A percentile compares a stretch with the other conserved stretches of the same genome.
Evolutionary conservation across 2,888 invertebrate genomes (phyloP).

Genomic region (Euphydryas editha): DNA sequence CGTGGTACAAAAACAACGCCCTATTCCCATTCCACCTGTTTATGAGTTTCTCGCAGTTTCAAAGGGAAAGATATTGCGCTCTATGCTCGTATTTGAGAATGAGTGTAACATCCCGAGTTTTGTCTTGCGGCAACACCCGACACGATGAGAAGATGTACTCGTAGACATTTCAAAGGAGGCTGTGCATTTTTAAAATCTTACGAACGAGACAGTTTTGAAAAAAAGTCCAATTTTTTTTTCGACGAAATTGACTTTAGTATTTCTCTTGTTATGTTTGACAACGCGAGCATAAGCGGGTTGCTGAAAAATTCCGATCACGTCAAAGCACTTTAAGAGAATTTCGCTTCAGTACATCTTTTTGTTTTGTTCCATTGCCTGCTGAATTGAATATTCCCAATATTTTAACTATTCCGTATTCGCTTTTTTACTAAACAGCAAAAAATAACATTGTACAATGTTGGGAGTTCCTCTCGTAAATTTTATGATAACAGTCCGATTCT

Average conservation of each 20-base stretch:
- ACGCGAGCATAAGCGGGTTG: constrained; percentile 13
- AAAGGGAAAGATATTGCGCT: constrained; percentile 76
- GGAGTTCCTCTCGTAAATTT: constrained; percentile 30
- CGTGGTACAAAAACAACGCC: constrained; percentile 56
- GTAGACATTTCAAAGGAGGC: constrained; percentile 67
- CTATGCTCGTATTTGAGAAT: constrained; percentile 68
- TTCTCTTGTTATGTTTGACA: constrained; percentile 18
- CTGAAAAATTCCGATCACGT: constrained; percentile 54
- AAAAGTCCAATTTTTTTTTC: constrained; percentile 28
- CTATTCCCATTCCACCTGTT: constrained; percentile 69
- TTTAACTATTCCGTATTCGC: constrained; percentile 21
- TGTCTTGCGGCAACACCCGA: constrained; percentile 70
- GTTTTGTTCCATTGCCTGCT: constrained; percentile 16
- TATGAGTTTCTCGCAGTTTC: constrained; percentile 73
- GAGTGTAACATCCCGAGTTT: constrained; percentile 79
- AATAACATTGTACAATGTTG: constrained; percentile 23
- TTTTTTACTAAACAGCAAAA: constrained; percentile 23
- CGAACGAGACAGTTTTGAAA: constrained; percentile 42
- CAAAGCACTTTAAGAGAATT: constrained; percentile 49
- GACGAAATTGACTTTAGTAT: constrained; percentile 31
- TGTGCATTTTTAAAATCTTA: constrained; percentile 73
- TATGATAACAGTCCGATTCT: constrained; percentile 27
- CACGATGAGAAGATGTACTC: constrained; percentile 77
- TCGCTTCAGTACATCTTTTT: constrained; percentile 32
- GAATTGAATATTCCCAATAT: constrained; percentile 31